Percentiles rank a stretch among this genome's conserved stretches.
Conservation (phyloP, 2,113 vertebrate genomes). For the Enhydra lutris region DNA sequence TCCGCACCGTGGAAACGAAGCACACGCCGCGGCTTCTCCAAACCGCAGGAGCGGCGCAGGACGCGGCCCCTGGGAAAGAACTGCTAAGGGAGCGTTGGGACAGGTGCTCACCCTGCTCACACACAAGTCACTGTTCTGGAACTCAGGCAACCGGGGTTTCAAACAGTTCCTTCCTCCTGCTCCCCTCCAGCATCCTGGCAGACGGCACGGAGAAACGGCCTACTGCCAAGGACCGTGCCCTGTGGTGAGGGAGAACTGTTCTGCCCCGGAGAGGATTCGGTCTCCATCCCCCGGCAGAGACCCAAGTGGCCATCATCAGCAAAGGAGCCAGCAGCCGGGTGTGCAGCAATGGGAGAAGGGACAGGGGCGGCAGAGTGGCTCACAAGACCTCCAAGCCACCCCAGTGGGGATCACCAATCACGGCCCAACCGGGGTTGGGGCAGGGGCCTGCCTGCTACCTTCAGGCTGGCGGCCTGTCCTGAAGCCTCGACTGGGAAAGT, state of each 20-base stretch:
- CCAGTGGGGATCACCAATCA: background rate
- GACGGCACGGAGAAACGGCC: background rate
- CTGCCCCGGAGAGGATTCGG: background rate
- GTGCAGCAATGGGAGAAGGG: too few relatives aligned
- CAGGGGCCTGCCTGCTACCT: background rate
- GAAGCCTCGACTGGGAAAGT: background rate
- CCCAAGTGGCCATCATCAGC: background rate
- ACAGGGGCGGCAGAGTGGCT: background rate
- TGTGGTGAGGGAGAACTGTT: background rate
- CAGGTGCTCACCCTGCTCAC: background rate
- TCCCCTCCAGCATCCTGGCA: background rate
- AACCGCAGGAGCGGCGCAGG: too few relatives aligned
- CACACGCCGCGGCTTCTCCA: background rate
- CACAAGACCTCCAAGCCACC: background rate
- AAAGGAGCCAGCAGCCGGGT: background rate
- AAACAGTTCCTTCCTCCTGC: background rate
- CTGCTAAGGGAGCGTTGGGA: background rate
- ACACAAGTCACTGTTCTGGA: background rate
- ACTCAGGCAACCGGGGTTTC: background rate
- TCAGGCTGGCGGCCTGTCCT: background rate
- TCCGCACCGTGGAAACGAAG: background rate
- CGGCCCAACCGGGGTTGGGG: rapidly evolving
- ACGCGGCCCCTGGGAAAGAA: background rate
- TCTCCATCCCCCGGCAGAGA: background rate
- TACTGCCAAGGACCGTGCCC: background rate